phyloP scores from a whole-genome alignment of 2,888 invertebrate species.

The Poecilus cupreus region DNA sequence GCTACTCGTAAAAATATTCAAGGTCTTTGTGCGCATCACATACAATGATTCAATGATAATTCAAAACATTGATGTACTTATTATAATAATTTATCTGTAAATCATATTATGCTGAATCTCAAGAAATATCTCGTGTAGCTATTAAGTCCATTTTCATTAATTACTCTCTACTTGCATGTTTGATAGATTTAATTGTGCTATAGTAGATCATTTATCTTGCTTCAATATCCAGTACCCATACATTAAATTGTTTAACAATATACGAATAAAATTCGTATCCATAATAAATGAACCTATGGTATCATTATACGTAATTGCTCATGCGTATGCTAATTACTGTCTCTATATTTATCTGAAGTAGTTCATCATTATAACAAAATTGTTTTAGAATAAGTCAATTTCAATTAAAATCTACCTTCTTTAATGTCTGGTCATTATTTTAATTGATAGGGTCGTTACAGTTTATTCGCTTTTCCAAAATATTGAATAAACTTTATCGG shows the following conservation, averaged over 20 bases:
- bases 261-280: slow-evolving; percentile 40
- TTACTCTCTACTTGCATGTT: slow-evolving; percentile 24
- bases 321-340: slow-evolving; percentile 33
- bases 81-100: too few species aligned
- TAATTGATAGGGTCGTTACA: slow-evolving; percentile 10
- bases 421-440: slow-evolving; percentile 16
- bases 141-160: slow-evolving; percentile 5
- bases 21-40: slow-evolving; percentile 1
- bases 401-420: slow-evolving; percentile 21
- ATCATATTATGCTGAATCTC: too few species aligned
- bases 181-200: slow-evolving; percentile 32
- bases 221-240: slow-evolving; percentile 31
- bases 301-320: slow-evolving; percentile 32
- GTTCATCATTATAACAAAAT: slow-evolving; percentile 39
- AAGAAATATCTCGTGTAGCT: background rate
- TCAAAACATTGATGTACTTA: too few species aligned
- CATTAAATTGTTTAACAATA: slow-evolving; percentile 39
- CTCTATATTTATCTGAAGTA: slow-evolving; percentile 21
- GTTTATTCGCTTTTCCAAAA: background rate
- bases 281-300: slow-evolving; percentile 28
- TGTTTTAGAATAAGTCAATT: slow-evolving; percentile 33
- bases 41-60: too few species aligned
- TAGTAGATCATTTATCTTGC: slow-evolving; percentile 21
- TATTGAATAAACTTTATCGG: background rate
- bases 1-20: slow-evolving; percentile 39